Evolutionary conservation across 2,888 invertebrate genomes (phyloP), one percentile per base, ranked within the genome.

Genomic region (Litoditis marina): DNA sequence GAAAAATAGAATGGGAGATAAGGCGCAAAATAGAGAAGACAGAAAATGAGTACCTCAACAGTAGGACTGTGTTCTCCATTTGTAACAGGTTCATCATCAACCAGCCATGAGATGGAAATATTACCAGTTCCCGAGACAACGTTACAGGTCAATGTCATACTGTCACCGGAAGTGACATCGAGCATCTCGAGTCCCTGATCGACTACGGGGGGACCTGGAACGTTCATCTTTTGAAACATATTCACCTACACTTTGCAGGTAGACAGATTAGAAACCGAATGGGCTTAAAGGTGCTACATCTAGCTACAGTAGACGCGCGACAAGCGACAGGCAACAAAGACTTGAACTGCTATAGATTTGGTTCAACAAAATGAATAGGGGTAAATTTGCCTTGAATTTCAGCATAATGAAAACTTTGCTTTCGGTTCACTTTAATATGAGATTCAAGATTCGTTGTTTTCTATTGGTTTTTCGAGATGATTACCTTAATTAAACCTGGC

Each of bases 91-190:
- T 61, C 42, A 79, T 83, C 61, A 63, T 73, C 65, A 30, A 71
- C 56, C 42, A 64, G 32, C 79, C 79, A 79, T 27, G 28, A 25
- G 39, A 67, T 62, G 0, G 66, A 30, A 39, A 78, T 63, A 36
- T 68, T 69, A 30, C 67, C 54, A 2, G 83, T 83, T 13, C 70
- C 68, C 0, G 84, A 83, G 53, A 83, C 78, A 13, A 81, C 83
- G 13, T 79, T 76, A 72, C 85, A 85, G 63, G 83, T 81, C 56
- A 85, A 76, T 11, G 82, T 75, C 11, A 84, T 80, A 16, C 80
- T 82, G 36, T 78, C 78, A 34, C 80, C 83, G 28, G 76, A 75
- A 87, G 8, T 61, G 16, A 76, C 69, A 32, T 73, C 72, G 27
- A 69, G 31, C 13, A 53, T 50, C 30, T 73, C 76, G 25, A 34